Base-by-base conservation (phyloP, 37 sponge, comb jelly and placozoan genomes). In the Dysidea cf. avara region DNA sequence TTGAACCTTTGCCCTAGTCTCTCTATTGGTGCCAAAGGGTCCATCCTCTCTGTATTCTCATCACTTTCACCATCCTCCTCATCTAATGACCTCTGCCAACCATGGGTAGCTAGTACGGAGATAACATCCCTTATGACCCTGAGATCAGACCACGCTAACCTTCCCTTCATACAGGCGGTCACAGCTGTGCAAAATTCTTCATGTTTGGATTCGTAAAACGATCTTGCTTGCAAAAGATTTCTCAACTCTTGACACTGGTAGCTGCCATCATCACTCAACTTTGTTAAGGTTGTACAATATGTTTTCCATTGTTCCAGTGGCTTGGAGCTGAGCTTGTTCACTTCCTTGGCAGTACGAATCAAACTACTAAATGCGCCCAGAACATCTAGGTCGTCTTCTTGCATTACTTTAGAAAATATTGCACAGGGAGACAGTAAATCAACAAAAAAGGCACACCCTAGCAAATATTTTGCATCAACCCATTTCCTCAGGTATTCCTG, bases 371-470 rank as follows among this genome's bases (percentile, higher is more conserved):
- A 63, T 48, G 76, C 83, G 43, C 75, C 79, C 50, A 85, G 47
- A 21, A 85, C 80, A 68, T 85, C 75, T 22, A 71, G 60, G 18
- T 80, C 56, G 36, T 65, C 66, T n/a, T n/a, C 54, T 52, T 82
- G 88, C 71, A 82, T 75, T 54, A 33, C 53, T 40, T 87, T 87
- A 20, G 83, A 87, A 53, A 81, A 87, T 29, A 63, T 75, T 20
- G 57, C 43, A 47, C 83, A 87, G 50, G 88, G 88, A 31, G 55
- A 63, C 69, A 86, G 47, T 36, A 86, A 83, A 53, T 83, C 71
- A 62, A 88, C 53, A 78, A 85, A 85, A 29, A 67, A 24, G 33
- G 81, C 89, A 73, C 85, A 88, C 22, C 89, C 85, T 20, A 88
- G 35, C 17, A 88, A 54, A 48, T 83, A 88, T 54, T 83, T 88